A percentile compares a stretch with the other conserved stretches of the same genome.
phyloP scores from a whole-genome alignment of 2,113 vertebrate genomes.

The Lampris megalopsis region DNA sequence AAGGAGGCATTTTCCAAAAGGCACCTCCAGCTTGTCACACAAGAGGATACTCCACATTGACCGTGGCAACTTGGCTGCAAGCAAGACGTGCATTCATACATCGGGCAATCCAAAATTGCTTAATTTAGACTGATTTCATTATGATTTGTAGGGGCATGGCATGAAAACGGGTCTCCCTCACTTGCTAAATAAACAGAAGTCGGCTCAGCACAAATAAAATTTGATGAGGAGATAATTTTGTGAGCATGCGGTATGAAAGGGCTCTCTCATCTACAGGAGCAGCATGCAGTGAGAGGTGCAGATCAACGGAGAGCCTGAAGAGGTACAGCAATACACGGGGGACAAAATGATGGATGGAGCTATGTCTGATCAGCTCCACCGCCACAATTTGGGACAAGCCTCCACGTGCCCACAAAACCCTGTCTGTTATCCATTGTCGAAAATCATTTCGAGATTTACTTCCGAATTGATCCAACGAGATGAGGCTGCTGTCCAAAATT shows the following conservation, averaged over 20 bases:
- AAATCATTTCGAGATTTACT: not conserved
- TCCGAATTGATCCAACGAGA: not conserved
- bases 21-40: slow-evolving; percentile 64
- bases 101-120: slow-evolving; percentile 58
- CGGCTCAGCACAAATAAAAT: slow-evolving; percentile 75
- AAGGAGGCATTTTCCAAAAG: slow-evolving; percentile 53
- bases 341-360: slow-evolving; percentile 60
- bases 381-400: slow-evolving; percentile 30
- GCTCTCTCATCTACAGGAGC: slow-evolving; percentile 56
- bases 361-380: slow-evolving; percentile 39
- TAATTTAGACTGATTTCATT: slow-evolving; percentile 71
- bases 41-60: slow-evolving; percentile 54
- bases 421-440: not conserved
- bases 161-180: slow-evolving; percentile 52
- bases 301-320: slow-evolving; percentile 48
- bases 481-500: not conserved
- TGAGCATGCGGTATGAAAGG: slow-evolving; percentile 68
- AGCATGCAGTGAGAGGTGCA: slow-evolving; percentile 28
- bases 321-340: slow-evolving; percentile 31
- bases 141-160: slow-evolving; percentile 64
- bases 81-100: slow-evolving; percentile 51
- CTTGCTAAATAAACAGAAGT: slow-evolving; percentile 71
- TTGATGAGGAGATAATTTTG: slow-evolving; percentile 81
- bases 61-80: slow-evolving; percentile 61
- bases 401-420: slow-evolving; percentile 24